phyloP scores from a whole-genome alignment of 2,113 vertebrate species.

The Colossoma macropomum region DNA sequence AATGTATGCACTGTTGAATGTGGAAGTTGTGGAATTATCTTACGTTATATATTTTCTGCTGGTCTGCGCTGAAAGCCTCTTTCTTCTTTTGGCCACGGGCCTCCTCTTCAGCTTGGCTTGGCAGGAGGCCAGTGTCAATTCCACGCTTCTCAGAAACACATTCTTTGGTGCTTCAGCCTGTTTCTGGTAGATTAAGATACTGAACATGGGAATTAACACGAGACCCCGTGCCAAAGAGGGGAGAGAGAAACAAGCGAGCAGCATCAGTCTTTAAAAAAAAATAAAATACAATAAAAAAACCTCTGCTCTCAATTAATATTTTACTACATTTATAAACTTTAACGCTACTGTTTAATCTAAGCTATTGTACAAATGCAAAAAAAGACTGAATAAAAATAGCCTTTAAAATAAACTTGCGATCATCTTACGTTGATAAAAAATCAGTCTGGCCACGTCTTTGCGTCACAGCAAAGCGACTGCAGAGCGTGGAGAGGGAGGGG shows the following conservation, averaged over 20 bases:
- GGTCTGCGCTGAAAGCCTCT: constrained; percentile 8
- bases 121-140: constrained; percentile 65
- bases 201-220: constrained; percentile 66
- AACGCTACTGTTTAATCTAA: background rate
- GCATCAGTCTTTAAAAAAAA: background rate
- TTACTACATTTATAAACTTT: background rate
- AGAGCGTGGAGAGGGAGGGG: background rate
- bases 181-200: constrained; percentile 71
- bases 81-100: constrained; percentile 53
- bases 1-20: background rate
- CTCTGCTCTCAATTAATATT: background rate
- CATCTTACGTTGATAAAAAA: background rate
- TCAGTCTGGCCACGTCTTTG: background rate
- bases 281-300: too few species aligned
- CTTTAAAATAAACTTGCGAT: too few species aligned
- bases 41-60: constrained; percentile 3
- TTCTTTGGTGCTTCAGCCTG: constrained; percentile 64
- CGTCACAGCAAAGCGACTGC: background rate
- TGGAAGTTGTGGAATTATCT: background rate
- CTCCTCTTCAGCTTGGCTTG: constrained; percentile 67
- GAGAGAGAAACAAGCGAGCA: background rate
- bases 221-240: constrained; percentile 48
- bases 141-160: constrained; percentile 68
- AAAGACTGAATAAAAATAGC: too few species aligned
- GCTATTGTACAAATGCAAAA: too few species aligned